Base-by-base conservation (phyloP, 2,113 vertebrate genomes). In the Cervus canadensis region DNA sequence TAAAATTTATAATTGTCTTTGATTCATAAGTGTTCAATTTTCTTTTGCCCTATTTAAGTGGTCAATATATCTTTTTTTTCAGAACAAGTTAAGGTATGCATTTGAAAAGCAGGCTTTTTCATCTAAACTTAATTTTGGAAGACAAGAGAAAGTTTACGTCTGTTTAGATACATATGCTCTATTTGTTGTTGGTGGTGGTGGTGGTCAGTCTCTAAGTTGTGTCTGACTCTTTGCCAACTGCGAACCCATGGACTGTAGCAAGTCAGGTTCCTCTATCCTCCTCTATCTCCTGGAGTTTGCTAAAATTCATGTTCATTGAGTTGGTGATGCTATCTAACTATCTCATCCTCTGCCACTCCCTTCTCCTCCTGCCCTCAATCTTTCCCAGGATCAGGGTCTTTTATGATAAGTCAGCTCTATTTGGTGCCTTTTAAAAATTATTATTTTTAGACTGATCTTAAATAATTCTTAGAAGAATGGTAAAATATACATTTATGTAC, bases 1-100 rank as follows among this genome's bases (percentile, higher is more conserved):
- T 98, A 98, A 98, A 98, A 94, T 97, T 98, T 98, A 84, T 89
- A 97, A 97, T 89, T 98, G 76, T 84, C n/a, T 95, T 98, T 97
- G 33, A 84, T 95, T 30, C 93, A 87, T 96, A 95, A 84, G 56
- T 87, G 97, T 93, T 97, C 84, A 95, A 88, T 97, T 98, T 91
- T 89, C 5, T 95, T 97, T 92, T 98, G 45, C 36, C 11, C 95
- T 93, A 81, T 95, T 92, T 95, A 84, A 98, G 97, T 93, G 87
- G 88, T 96, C 90, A 97, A 97, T 76, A 95, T 94, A 96, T 95
- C 26, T 7, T 6, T 23, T 23, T 97, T 95, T 97, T 97, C 90
- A 78, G 28, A 98, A 97, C 82, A 92, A 96, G 86, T 97, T 94
- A 92, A 97, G 92, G 96, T 96, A 40, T 96, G 64, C 84, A 97